Conservation (phyloP, 1,140 invertebrate genomes). For the Bemisia tabaci region DNA sequence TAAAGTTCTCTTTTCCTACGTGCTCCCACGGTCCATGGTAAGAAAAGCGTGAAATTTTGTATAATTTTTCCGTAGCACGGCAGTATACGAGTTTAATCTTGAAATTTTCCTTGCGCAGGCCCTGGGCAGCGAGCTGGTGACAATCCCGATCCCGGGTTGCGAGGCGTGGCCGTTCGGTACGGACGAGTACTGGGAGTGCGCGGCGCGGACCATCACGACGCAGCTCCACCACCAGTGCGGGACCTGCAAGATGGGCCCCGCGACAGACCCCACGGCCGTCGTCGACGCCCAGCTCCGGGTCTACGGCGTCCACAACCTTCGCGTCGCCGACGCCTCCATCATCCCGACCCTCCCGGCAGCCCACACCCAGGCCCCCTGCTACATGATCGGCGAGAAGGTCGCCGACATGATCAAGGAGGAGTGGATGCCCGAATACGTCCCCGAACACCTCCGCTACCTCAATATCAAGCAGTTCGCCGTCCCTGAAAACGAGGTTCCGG, state of each 20-base stretch:
- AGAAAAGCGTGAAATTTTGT: no score
- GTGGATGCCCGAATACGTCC: slow-evolving; percentile 5
- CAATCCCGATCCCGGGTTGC: slow-evolving; percentile 50
- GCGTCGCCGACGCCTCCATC: slow-evolving; percentile 34
- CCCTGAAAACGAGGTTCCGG: not conserved
- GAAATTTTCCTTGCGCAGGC: no score
- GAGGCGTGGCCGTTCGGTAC: slow-evolving; percentile 39
- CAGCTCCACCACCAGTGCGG: slow-evolving; percentile 63
- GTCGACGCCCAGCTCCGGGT: slow-evolving; percentile 30
- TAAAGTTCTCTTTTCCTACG: no score
- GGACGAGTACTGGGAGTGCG: slow-evolving; percentile 61
- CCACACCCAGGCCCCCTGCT: slow-evolving; percentile 28
- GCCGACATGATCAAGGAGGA: slow-evolving; percentile 25
- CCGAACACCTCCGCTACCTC: not conserved
- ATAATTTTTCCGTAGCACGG: no score
- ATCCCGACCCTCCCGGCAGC: slow-evolving; percentile 32
- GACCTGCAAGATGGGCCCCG: slow-evolving; percentile 44
- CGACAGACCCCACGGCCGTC: slow-evolving; percentile 32
- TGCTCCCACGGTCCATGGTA: no score
- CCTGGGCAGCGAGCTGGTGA: slow-evolving; percentile 42
- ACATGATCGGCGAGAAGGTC: slow-evolving; percentile 31
- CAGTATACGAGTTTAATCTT: no score
- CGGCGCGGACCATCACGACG: slow-evolving; percentile 45
- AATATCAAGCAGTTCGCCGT: not conserved
- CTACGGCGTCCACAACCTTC: slow-evolving; percentile 20